Conservation (phyloP, 2,797 vertebrate genomes). For the Emys orbicularis region DNA sequence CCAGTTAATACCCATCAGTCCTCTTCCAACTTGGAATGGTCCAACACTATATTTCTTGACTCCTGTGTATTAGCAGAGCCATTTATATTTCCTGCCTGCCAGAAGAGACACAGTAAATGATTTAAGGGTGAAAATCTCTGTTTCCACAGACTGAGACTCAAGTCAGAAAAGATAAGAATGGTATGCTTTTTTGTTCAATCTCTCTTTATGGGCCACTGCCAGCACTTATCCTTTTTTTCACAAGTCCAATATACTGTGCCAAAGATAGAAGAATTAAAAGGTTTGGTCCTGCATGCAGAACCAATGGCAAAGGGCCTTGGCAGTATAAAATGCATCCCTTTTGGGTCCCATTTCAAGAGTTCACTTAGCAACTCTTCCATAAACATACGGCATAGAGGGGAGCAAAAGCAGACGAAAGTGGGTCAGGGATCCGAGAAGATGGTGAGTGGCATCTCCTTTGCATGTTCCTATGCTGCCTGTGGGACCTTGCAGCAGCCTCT, state of each 20-base stretch:
- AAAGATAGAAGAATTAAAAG: conserved; percentile 18
- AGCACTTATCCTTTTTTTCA: background rate
- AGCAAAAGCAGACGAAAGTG: background rate
- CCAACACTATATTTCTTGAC: conserved; percentile 29
- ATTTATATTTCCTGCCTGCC: conserved; percentile 1
- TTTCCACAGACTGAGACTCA: conserved; percentile 12
- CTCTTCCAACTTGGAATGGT: background rate
- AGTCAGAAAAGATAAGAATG: conserved; percentile 22
- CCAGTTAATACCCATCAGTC: conserved; percentile 26
- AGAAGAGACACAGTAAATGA: conserved; percentile 16
- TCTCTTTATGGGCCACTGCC: background rate
- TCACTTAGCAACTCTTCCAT: background rate
- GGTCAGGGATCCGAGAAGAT: background rate
- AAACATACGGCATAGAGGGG: accelerated
- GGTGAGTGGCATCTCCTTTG: background rate
- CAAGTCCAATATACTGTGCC: background rate
- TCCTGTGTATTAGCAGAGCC: conserved; percentile 16
- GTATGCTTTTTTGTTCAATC: conserved; percentile 13
- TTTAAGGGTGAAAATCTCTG: conserved; percentile 7
- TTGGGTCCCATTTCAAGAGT: background rate
- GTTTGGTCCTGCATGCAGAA: background rate
- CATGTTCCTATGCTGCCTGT: background rate
- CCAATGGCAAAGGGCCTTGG: background rate
- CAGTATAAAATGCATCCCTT: background rate
- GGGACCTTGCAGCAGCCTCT: background rate